Evolutionary conservation across 1,140 invertebrate genomes (phyloP).

Genomic region (Trigoniulus corallinus): DNA sequence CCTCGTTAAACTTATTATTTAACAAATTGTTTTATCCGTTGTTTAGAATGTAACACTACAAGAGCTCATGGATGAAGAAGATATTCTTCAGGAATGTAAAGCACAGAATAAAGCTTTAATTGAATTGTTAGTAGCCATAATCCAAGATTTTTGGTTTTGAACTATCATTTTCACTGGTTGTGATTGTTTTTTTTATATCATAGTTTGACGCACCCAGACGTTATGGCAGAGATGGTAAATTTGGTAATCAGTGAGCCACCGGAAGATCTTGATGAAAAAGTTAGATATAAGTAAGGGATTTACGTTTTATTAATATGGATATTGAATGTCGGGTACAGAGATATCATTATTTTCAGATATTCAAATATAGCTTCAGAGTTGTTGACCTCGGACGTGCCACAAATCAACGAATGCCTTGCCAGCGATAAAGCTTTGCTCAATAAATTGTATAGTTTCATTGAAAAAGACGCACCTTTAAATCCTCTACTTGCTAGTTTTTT

Average conservation of each 20-base stretch:
- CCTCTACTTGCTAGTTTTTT: slow-evolving; percentile 89
- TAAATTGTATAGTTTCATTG: slow-evolving; percentile 70
- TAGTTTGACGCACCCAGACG: slow-evolving; percentile 64
- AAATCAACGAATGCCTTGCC: slow-evolving; percentile 68
- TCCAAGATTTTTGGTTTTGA: neutral
- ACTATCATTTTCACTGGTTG: neutral
- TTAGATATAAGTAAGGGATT: slow-evolving; percentile 67
- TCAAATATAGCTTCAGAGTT: slow-evolving; percentile 86
- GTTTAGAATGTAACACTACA: slow-evolving; percentile 73
- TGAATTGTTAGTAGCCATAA: slow-evolving; percentile 59
- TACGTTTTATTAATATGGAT: no score
- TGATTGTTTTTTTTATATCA: slow-evolving; percentile 10
- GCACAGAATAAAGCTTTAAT: slow-evolving; percentile 77
- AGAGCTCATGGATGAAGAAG: slow-evolving; percentile 82
- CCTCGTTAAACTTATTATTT: slow-evolving; percentile 8
- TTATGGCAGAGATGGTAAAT: slow-evolving; percentile 68
- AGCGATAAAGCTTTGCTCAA: slow-evolving; percentile 55
- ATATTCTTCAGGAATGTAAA: slow-evolving; percentile 90
- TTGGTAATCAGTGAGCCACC: slow-evolving; percentile 71
- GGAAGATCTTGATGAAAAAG: slow-evolving; percentile 48
- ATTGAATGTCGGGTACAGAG: no score
- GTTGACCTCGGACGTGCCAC: slow-evolving; percentile 69
- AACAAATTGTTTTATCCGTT: slow-evolving; percentile 10
- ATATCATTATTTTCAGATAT: slow-evolving; percentile 16
- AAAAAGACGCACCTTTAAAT: slow-evolving; percentile 71